Percentiles rank a stretch among this genome's conserved stretches.
These are phyloP conservation scores for Sphenodon punctatus DNA, from an alignment of 2,797 vertebrate genomes.

Conservation along the genomic window DNA sequence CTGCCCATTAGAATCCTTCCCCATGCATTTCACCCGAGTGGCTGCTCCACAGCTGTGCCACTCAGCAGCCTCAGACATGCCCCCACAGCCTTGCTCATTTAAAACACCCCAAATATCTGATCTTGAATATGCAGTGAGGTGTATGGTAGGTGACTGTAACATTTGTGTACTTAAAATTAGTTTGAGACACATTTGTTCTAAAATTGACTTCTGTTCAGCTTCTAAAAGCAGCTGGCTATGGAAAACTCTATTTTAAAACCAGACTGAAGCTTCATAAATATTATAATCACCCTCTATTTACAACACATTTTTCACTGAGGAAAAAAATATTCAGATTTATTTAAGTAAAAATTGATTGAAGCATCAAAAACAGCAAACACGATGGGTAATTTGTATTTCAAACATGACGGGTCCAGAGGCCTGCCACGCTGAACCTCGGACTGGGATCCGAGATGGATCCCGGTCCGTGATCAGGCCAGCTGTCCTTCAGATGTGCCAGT, in stretches of 20 bases:
- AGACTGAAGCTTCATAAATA: neutral
- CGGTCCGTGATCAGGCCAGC: too few relatives aligned
- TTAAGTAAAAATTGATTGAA: neutral
- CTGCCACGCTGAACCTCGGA: too few relatives aligned
- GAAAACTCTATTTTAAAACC: slow-evolving; percentile 7
- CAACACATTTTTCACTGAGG: neutral
- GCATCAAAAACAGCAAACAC: neutral
- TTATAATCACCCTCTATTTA: fast-evolving
- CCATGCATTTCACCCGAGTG: too few relatives aligned
- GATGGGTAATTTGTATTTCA: too few relatives aligned
- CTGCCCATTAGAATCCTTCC: too few relatives aligned
- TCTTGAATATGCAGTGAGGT: neutral
- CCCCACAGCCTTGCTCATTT: too few relatives aligned
- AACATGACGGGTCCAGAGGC: too few relatives aligned
- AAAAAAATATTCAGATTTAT: neutral
- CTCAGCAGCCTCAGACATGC: too few relatives aligned
- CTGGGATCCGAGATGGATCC: too few relatives aligned
- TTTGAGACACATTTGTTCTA: neutral
- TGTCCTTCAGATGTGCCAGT: too few relatives aligned
- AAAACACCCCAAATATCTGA: too few relatives aligned
- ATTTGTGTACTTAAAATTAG: neutral
- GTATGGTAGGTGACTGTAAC: neutral
- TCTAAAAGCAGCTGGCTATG: neutral
- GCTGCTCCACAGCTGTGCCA: too few relatives aligned
- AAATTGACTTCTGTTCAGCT: neutral